Evolutionary conservation across 1,140 invertebrate genomes (phyloP).

Genomic region (Caenorhabditis briggsae): DNA sequence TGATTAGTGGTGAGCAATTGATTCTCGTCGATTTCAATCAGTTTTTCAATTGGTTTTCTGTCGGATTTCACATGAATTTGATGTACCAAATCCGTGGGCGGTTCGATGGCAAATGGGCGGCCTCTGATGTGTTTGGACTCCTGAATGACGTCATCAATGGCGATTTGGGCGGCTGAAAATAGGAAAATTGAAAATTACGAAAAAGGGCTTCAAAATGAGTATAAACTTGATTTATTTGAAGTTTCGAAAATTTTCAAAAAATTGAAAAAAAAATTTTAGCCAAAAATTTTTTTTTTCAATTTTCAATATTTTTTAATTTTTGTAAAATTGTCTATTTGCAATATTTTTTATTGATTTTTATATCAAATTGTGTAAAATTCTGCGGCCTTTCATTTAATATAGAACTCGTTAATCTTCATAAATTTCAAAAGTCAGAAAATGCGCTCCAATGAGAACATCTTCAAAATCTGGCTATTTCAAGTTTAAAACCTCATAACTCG

Average conservation of each 20-base stretch:
- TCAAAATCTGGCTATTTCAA: not conserved
- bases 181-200: not conserved
- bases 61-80: constrained; percentile 18
- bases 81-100: not conserved
- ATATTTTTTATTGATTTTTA: no score
- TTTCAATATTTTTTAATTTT: no score
- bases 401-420: no score
- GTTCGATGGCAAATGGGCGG: constrained; percentile 24
- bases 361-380: not conserved
- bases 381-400: no score
- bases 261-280: not conserved
- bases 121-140: constrained; percentile 40
- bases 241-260: not conserved
- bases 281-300: no score
- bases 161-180: not conserved
- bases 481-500: not conserved
- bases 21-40: constrained; percentile 38
- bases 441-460: no score
- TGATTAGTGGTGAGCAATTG: not conserved
- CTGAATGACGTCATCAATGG: constrained; percentile 44
- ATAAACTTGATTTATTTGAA: not conserved
- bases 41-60: not conserved
- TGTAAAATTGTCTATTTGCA: no score
- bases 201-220: no score
- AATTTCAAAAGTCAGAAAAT: no score